Conservation (phyloP, 1,140 invertebrate species). For the Megathymus violae region DNA sequence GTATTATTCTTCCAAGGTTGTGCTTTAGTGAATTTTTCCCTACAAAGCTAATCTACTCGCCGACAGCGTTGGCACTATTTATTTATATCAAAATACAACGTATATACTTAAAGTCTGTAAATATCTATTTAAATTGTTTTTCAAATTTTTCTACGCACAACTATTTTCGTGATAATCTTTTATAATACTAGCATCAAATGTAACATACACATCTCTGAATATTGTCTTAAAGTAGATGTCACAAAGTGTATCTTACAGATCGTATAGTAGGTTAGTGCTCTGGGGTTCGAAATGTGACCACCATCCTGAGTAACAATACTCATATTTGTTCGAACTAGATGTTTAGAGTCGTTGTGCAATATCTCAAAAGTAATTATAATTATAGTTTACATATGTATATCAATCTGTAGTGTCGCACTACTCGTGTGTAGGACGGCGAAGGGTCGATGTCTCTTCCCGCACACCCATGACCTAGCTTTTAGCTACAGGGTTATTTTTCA, state of each 20-base stretch:
- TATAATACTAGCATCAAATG: conserved; percentile 35
- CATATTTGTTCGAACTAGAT: conserved; percentile 6
- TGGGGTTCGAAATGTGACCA: not conserved
- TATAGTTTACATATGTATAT: not conserved
- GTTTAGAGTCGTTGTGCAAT: conserved; percentile 12
- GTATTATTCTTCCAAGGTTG: conserved; percentile 83
- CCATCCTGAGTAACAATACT: conserved; percentile 5
- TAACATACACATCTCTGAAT: conserved; percentile 28
- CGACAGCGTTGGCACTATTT: conserved; percentile 55
- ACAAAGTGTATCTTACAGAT: conserved; percentile 30
- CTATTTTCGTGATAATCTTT: conserved; percentile 68
- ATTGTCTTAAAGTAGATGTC: conserved; percentile 18
- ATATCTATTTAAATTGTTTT: conserved; percentile 55
- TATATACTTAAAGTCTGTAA: conserved; percentile 60
- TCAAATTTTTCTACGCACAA: conserved; percentile 79
- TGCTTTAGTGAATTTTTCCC: conserved; percentile 80
- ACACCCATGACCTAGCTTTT: not conserved
- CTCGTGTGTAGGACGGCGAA: not conserved
- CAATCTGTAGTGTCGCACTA: not conserved
- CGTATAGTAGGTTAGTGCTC: conserved; percentile 9
- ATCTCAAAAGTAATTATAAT: not conserved
- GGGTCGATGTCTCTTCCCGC: too few relatives aligned
- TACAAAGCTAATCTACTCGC: conserved; percentile 59
- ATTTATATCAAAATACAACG: conserved; percentile 51
- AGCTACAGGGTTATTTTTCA: not conserved